Base-by-base conservation (phyloP, 2,888 invertebrate genomes). In the Ctenicera cuprea region DNA sequence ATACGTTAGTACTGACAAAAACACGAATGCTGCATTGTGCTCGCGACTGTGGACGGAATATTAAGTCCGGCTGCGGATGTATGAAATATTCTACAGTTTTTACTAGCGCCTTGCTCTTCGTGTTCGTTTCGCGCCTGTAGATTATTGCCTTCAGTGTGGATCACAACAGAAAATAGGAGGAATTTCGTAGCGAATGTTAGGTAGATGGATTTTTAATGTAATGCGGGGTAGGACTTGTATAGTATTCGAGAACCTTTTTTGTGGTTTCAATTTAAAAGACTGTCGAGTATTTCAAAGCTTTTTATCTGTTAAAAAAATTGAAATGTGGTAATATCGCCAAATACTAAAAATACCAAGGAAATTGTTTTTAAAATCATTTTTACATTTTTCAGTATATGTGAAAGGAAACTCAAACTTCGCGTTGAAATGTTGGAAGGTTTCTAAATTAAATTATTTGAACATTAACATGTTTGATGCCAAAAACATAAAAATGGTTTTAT, bases 1-100 rank as follows among this genome's bases (percentile, higher is more conserved):
- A 77, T 77, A 73, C 71, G 76, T 73, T 77, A 73, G 77, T 50
- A 14, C 41, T 68, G 77, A 74, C 77, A 76, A 77, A 77, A 77
- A 77, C 76, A 76, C 59, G 52, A 73, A 52, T 37, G 50, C 71
- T 69, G 67, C 64, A 73, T 71, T 75, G 67, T 71, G 54, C 63
- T 62, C 41, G 61, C 63, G 59, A 73, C 73, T 75, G 69, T 75
- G 76, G 65, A 72, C 69, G 64, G 78, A 78, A 78, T 78, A 75
- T 76, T 78, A 78, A 78, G 76, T 78, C 73, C 73, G 73, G 67
- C 66, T 70, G 69, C 69, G 64, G 73, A 73, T 68, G 75, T 69
- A 73, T 73, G 73, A 77, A 77, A 75, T 77, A 77, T 77, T 71
- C 59, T 54, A 72, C 73, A 62, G 62, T 71, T 67, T 67, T 66